Base-by-base conservation (phyloP, 2,888 invertebrate genomes). In the Rambutsinella grinnellia region DNA sequence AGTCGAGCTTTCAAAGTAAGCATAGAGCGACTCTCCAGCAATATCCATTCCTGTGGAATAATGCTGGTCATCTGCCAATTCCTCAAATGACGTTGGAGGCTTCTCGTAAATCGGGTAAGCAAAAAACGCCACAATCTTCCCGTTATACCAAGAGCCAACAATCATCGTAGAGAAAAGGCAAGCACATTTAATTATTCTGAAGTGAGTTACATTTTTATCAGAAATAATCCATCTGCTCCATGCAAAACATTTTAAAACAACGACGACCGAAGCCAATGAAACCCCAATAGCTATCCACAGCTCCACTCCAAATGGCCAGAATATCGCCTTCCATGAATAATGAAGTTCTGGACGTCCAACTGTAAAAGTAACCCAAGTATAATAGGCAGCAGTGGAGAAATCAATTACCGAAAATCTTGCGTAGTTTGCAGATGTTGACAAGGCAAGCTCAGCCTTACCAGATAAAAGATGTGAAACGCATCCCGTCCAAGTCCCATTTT, bases 251-350 rank as follows among this genome's bases (percentile, higher is more conserved):
- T 70, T 76, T 5, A 76, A 65, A 13, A 65, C 49, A 23, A 53
- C 1, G 53, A 62, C 49, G 13, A 70, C 21, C 3, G 13, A 21
- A 0, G 36, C 3, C 1, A 63, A 3, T 13, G 69, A 44, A 8
- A 21, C 15, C 6, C 27, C 36, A 26, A 70, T 53, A 17, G 44
- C n/a, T 10, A 70, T 3, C 77, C 77, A 77, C 23, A 77, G 36
- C 1, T 19, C 51, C 17, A 3, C 8, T 2, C n/a, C n/a, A 19
- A 77, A 68, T 1, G 77, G 71, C 61, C 53, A 47, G 47, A 67
- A 72, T n/a, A 77, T 56, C 19, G 71, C 70, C 26, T 51, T 62
- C 77, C 77, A 72, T n/a, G 67, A 51, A 23, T 77, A 77, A 1
- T 26, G 26, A 13, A 56, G 23, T 46, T 49, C 62, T 19, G 77